A percentile compares a stretch with the other conserved stretches of the same genome.
Evolutionary conservation across 2,113 vertebrate species (phyloP).

Genomic region (Dolichallabes microphthalmus): DNA sequence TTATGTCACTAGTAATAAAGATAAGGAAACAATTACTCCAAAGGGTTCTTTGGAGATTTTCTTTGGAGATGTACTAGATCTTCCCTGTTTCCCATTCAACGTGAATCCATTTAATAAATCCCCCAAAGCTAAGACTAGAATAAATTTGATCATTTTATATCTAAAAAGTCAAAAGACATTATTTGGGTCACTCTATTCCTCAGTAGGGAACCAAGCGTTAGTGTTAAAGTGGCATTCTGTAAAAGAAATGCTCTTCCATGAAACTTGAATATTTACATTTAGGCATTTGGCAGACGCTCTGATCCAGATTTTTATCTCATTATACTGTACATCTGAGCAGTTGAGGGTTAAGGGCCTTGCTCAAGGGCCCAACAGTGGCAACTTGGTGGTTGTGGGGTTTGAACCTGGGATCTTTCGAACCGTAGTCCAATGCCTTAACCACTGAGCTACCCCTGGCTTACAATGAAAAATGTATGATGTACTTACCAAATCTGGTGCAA

Average conservation of each 20-base stretch:
- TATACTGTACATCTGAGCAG: too few species aligned
- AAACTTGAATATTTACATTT: neutral
- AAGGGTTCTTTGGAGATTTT: neutral
- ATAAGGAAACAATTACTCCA: neutral
- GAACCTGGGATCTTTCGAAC: too few species aligned
- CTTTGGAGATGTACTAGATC: neutral
- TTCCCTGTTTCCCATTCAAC: neutral
- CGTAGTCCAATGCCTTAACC: too few species aligned
- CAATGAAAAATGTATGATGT: neutral
- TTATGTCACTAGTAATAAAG: slow-evolving; percentile 5
- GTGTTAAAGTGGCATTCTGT: neutral
- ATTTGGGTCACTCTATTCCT: neutral
- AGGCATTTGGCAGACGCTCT: too few species aligned
- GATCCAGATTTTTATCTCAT: too few species aligned
- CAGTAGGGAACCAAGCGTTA: neutral
- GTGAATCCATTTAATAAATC: neutral
- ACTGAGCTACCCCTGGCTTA: too few species aligned
- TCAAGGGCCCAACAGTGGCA: too few species aligned
- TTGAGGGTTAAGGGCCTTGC: too few species aligned
- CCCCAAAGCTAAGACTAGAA: neutral
- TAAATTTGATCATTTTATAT: neutral
- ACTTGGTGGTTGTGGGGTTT: too few species aligned
- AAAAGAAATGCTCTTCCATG: neutral
- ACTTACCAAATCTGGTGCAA: neutral
- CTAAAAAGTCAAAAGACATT: neutral